Base-by-base conservation (phyloP, 1,140 invertebrate species). In the Neodiprion fabricii region DNA sequence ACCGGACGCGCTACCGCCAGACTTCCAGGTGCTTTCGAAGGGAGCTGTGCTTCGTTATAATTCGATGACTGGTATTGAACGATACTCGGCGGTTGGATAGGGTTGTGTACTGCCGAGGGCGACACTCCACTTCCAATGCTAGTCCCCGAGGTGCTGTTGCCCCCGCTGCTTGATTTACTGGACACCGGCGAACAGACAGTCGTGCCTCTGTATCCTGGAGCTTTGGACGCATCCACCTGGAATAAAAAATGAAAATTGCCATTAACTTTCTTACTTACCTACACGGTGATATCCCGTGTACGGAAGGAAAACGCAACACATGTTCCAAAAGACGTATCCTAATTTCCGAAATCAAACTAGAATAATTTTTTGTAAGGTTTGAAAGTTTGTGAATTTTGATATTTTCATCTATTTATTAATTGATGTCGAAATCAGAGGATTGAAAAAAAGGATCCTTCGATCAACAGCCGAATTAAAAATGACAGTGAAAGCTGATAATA, bases 141-240 rank as follows among this genome's bases (percentile, higher is more conserved):
- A n/a, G 72, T 81, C 68, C 72, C 73, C 67, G 76, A 77, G 70
- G 70, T 74, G 21, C 71, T 78, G 17, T 70, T 79, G 8, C 76
- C 79, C 0, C 77, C 75, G 53, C 79, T 84, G 69, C 86, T 90
- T 77, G 88, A 90, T 74, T 85, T 90, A 21, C 90, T 90, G 65
- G 92, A 92, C 9, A 94, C 92, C 0, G 94, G 93, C 0, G 94
- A 95, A 81, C 93, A 93, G 74, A 94, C 90, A 10, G 91, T 89
- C 66, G 89, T 91, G 70, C 92, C 92, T 80, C 94, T 90, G 83
- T 95, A 96, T 11, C 95, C 95, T 1, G 95, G 95, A 28, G 95
- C 95, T 86, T 96, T 95, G 0, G 94, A 92, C 9, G 93, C 93
- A 86, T 96, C 95, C 4, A 93, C 93, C 82, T 92, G 84, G 48